These are phyloP conservation scores for Himalopsyche kuldschensis DNA, from an alignment of 2,888 invertebrate genomes.

Conservation along the genomic window DNA sequence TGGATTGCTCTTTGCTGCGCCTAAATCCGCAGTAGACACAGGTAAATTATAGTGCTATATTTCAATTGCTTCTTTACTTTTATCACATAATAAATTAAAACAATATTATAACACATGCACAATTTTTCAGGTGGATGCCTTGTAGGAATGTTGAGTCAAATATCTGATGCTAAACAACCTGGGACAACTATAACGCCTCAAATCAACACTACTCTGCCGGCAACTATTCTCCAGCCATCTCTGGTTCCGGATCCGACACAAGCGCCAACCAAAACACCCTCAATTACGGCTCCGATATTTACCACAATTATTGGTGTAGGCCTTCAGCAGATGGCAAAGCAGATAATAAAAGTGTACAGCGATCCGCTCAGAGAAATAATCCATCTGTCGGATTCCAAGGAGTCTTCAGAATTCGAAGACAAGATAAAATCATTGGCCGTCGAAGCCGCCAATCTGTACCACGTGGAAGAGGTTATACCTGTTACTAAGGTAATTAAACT, in stretches of 20 bases:
- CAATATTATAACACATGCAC: too few species aligned
- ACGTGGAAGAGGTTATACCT: conserved; percentile 51
- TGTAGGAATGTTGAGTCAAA: conserved; percentile 45
- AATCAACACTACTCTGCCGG: not conserved
- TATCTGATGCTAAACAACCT: conserved; percentile 43
- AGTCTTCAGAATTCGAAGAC: conserved; percentile 48
- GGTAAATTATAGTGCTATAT: conserved; percentile 12
- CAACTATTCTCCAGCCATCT: not conserved
- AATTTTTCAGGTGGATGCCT: conserved; percentile 40
- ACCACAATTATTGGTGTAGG: not conserved
- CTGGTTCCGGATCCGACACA: not conserved
- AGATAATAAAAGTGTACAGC: conserved; percentile 43
- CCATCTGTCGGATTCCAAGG: conserved; percentile 55
- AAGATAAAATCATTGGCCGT: conserved; percentile 62
- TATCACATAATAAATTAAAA: too few species aligned
- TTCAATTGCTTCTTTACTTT: not conserved
- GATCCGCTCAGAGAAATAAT: conserved; percentile 70
- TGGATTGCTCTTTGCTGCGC: not conserved
- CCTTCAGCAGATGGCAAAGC: conserved; percentile 27
- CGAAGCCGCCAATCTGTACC: conserved; percentile 62
- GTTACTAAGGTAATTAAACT: conserved; percentile 24
- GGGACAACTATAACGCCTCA: conserved; percentile 2
- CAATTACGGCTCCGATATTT: not conserved
- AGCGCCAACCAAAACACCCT: not conserved
- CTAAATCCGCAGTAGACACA: conserved; percentile 12